phyloP scores from a whole-genome alignment of 2,113 vertebrate species.

The Misgurnus anguillicaudatus region DNA sequence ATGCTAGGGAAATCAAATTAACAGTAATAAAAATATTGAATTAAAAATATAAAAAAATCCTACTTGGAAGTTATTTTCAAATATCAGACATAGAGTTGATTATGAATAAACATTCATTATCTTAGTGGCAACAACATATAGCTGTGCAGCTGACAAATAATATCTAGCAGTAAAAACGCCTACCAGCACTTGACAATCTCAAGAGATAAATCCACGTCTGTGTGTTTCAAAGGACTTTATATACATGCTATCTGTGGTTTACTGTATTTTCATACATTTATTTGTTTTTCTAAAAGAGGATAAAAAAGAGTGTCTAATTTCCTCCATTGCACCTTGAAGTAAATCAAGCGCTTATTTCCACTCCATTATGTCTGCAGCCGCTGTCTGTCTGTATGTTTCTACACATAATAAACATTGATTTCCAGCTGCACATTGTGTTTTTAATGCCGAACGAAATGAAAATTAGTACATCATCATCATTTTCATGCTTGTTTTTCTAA shows the following conservation, averaged over 20 bases:
- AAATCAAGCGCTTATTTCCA: slow-evolving; percentile 1
- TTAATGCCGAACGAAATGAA: slow-evolving; percentile 2
- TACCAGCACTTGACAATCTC: background rate
- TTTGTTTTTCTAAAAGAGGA: slow-evolving; percentile 4
- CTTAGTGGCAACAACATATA: no score
- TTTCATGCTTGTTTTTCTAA: background rate
- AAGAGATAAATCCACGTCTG: background rate
- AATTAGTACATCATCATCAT: background rate
- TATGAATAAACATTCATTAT: no score
- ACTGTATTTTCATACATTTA: slow-evolving; percentile 21
- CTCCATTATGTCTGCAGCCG: background rate
- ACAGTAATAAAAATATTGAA: background rate
- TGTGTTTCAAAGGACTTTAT: background rate
- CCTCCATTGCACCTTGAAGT: background rate
- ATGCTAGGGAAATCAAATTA: background rate
- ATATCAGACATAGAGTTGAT: no score
- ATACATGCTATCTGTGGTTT: slow-evolving; percentile 15
- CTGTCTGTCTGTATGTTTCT: background rate
- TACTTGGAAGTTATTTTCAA: no score
- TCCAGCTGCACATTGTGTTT: slow-evolving; percentile 1
- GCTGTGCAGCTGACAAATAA: no score
- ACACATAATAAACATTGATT: slow-evolving; percentile 35
- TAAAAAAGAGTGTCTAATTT: slow-evolving; percentile 8
- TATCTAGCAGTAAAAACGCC: background rate
- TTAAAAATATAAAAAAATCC: no score